These are phyloP conservation scores for Sebastes iracundus DNA, from an alignment of 2,797 vertebrate genomes.

Conservation along the genomic window DNA sequence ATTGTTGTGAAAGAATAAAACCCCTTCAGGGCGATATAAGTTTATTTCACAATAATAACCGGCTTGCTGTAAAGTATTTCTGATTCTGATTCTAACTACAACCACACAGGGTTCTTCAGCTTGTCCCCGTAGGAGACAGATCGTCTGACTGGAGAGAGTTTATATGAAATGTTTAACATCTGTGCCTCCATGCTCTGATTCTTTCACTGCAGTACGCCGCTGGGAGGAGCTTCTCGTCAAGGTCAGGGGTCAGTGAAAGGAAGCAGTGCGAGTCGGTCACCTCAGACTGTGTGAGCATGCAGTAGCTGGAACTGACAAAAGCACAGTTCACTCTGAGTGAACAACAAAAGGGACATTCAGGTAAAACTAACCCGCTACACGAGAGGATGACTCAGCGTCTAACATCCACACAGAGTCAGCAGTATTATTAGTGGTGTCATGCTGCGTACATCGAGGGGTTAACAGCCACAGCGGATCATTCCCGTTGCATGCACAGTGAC, in stretches of 20 bases:
- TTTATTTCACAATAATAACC: too few species aligned
- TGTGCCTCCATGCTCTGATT: slow-evolving; percentile 7
- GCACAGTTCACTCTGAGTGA: background rate
- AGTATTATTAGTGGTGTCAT: slow-evolving; percentile 42
- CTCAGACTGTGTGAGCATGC: slow-evolving; percentile 72
- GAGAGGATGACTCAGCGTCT: background rate
- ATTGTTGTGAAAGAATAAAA: too few species aligned
- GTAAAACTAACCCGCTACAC: background rate
- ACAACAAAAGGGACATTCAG: slow-evolving; percentile 4
- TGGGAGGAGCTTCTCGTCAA: background rate
- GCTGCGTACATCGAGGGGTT: slow-evolving; percentile 37
- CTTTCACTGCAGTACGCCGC: background rate
- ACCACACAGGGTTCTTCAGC: too few species aligned
- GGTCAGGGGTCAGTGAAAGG: slow-evolving; percentile 23
- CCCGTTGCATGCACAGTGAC: slow-evolving; percentile 56
- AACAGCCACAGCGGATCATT: slow-evolving; percentile 29
- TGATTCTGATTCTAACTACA: too few species aligned
- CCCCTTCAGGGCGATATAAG: too few species aligned
- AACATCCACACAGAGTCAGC: slow-evolving; percentile 1
- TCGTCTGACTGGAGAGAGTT: background rate
- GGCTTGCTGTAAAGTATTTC: too few species aligned
- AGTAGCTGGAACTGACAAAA: slow-evolving; percentile 25
- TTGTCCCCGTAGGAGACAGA: too few species aligned
- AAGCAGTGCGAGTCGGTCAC: slow-evolving; percentile 19
- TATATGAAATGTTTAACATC: slow-evolving; percentile 34